Evolutionary conservation across 2,113 vertebrate genomes (phyloP).

Genomic region (Phoenicopterus ruber): DNA sequence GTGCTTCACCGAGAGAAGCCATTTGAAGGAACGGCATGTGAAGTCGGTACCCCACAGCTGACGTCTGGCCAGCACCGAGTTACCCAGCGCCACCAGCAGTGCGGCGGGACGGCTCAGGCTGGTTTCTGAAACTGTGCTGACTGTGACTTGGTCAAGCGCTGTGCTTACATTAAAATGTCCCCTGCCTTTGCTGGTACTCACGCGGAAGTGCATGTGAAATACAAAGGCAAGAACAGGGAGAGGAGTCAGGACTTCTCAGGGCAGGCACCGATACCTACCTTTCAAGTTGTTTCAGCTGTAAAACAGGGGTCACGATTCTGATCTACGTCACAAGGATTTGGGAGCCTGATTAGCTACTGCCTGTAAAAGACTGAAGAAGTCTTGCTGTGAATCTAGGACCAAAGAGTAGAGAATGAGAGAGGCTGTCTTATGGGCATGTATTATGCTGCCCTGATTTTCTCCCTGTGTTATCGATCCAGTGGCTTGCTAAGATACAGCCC

Average conservation of each 20-base stretch:
- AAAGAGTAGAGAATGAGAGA: not conserved
- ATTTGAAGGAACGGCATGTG: no score
- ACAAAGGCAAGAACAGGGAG: not conserved
- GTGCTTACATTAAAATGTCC: not conserved
- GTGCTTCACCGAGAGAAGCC: not conserved
- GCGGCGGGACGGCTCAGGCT: not conserved
- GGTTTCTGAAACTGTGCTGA: not conserved
- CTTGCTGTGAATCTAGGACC: not conserved
- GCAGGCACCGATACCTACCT: not conserved
- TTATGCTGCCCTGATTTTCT: constrained; percentile 8
- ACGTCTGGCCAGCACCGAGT: not conserved
- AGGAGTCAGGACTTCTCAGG: not conserved
- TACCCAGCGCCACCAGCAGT: fast-evolving
- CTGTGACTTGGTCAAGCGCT: fast-evolving
- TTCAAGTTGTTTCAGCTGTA: not conserved
- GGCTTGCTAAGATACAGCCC: not conserved
- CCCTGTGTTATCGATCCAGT: not conserved
- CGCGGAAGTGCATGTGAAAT: not conserved
- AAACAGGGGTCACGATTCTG: not conserved
- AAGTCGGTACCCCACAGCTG: not conserved
- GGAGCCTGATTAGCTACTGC: not conserved
- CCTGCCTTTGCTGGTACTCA: not conserved
- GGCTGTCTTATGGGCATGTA: not conserved
- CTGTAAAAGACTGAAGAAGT: not conserved
- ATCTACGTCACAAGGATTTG: not conserved